phyloP scores from a whole-genome alignment of 2,113 vertebrate genomes.

The Oenanthe melanoleuca region DNA sequence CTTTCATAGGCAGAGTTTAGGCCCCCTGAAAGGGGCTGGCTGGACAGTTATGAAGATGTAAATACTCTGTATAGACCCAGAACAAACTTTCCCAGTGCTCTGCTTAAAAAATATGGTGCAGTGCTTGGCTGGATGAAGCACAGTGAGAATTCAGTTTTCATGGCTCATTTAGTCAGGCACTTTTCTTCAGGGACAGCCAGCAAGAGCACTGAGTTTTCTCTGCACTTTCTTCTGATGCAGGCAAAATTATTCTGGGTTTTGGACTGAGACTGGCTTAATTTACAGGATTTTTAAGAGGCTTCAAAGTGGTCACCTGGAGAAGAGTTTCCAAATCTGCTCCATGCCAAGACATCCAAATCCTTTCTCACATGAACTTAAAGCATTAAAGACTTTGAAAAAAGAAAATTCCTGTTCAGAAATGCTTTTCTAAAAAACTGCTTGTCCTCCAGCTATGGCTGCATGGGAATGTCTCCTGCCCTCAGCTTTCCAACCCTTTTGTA shows the following conservation, averaged over 20 bases:
- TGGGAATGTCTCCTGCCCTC: background rate
- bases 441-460: background rate
- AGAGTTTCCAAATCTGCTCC: background rate
- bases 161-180: conserved; percentile 30
- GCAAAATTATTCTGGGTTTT: background rate
- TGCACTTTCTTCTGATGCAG: background rate
- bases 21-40: background rate
- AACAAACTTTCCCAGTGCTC: conserved; percentile 3
- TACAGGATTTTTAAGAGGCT: background rate
- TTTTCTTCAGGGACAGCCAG: conserved; percentile 30
- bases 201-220: background rate
- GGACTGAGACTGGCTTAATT: background rate
- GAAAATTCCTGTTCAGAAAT: background rate
- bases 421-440: background rate
- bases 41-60: conserved; percentile 43
- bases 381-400: background rate
- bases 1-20: background rate
- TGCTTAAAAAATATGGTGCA: background rate
- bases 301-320: background rate
- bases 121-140: conserved; percentile 5
- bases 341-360: background rate
- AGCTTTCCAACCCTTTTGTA: background rate
- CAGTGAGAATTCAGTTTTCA: background rate
- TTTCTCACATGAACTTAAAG: background rate
- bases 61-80: background rate